Conservation (phyloP, 2,113 vertebrate genomes). For the Salvator merianae region DNA sequence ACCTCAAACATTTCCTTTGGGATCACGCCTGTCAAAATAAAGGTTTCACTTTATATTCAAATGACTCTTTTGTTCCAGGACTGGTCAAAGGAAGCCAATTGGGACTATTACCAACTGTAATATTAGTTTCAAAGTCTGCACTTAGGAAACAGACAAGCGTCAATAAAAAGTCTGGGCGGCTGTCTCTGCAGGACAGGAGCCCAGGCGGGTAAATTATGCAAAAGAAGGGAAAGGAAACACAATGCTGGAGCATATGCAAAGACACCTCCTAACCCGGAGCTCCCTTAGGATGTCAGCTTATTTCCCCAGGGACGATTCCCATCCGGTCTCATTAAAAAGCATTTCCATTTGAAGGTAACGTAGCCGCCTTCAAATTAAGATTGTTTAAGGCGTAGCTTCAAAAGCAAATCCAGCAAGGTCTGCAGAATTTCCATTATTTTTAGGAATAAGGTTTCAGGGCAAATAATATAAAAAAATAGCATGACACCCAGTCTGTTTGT, state of each 20-base stretch:
- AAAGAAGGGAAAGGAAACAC: constrained; percentile 42
- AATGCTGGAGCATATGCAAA: constrained; percentile 4
- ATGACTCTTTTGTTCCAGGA: constrained; percentile 59
- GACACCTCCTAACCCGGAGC: constrained; percentile 23
- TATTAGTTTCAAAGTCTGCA: constrained; percentile 62
- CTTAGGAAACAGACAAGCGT: constrained; percentile 45
- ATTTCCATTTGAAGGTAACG: constrained; percentile 6
- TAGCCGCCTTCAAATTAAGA: background rate
- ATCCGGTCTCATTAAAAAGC: background rate
- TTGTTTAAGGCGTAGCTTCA: background rate
- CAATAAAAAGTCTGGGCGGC: constrained; percentile 39
- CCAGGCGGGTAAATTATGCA: fast-evolving
- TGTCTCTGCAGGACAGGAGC: constrained; percentile 40
- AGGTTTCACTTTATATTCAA: constrained; percentile 65
- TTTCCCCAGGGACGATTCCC: constrained; percentile 6
- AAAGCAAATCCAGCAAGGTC: constrained; percentile 3
- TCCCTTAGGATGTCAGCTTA: background rate
- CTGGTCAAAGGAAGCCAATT: constrained; percentile 44
- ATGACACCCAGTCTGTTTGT: background rate
- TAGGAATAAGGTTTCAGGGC: background rate
- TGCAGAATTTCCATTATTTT: constrained; percentile 3
- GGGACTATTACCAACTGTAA: constrained; percentile 50
- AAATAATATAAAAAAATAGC: constrained; percentile 9
- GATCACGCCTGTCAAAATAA: constrained; percentile 66
- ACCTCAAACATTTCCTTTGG: constrained; percentile 60